These are phyloP conservation scores for Sitta europaea DNA, from an alignment of 2,113 vertebrate genomes.

Conservation along the genomic window DNA sequence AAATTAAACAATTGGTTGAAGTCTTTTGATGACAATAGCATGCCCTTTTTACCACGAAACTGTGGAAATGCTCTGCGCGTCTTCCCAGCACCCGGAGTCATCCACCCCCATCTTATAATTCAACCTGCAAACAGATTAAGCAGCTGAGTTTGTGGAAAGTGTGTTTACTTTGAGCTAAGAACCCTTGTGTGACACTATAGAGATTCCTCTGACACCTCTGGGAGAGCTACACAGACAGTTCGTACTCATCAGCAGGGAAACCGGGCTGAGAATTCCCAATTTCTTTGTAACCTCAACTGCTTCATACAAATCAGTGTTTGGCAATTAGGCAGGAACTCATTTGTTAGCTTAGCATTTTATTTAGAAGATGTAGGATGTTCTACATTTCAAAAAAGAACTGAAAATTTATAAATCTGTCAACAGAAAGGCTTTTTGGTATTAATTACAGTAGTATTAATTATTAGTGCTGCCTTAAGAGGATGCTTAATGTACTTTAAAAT, in stretches of 20 bases:
- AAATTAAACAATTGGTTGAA: slow-evolving; percentile 68
- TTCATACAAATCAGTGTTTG: slow-evolving; percentile 72
- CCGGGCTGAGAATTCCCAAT: slow-evolving; percentile 68
- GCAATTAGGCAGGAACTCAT: slow-evolving; percentile 65
- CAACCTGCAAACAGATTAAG: slow-evolving; percentile 89
- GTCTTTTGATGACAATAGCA: slow-evolving; percentile 68
- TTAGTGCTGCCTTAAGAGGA: not conserved
- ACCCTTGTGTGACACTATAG: slow-evolving; percentile 79
- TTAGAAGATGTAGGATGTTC: slow-evolving; percentile 12
- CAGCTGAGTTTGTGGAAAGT: slow-evolving; percentile 80
- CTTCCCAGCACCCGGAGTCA: slow-evolving; percentile 76
- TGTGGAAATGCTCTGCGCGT: slow-evolving; percentile 69
- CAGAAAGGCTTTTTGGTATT: slow-evolving; percentile 17
- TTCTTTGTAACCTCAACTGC: slow-evolving; percentile 71
- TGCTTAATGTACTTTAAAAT: not conserved
- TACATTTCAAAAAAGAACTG: slow-evolving; percentile 48
- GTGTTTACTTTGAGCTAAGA: slow-evolving; percentile 83
- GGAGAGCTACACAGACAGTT: slow-evolving; percentile 70
- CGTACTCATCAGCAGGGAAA: slow-evolving; percentile 71
- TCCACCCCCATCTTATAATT: slow-evolving; percentile 82
- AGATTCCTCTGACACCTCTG: slow-evolving; percentile 74
- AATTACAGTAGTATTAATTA: slow-evolving; percentile 10
- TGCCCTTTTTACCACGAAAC: slow-evolving; percentile 67
- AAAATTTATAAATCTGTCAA: slow-evolving; percentile 31
- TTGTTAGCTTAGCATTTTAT: slow-evolving; percentile 58